Conservation (phyloP, 2,113 vertebrate species). For the Ptyas mucosa region DNA sequence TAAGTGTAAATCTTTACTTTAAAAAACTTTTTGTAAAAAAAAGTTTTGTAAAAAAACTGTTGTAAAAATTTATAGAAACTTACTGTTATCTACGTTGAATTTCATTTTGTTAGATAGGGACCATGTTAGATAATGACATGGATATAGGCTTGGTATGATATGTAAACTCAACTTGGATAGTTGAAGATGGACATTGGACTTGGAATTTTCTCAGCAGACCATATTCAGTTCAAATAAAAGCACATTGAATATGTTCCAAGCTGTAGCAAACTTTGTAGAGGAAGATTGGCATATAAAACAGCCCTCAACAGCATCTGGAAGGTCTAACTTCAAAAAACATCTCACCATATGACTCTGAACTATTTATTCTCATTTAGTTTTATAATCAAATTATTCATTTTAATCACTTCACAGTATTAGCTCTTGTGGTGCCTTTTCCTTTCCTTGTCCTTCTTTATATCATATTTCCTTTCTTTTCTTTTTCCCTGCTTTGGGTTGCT, state of each 20-base stretch:
- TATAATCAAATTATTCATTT: not conserved
- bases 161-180: not conserved
- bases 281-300: not conserved
- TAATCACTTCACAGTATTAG: not conserved
- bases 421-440: not conserved
- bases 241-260: not conserved
- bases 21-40: no score
- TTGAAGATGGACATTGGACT: not conserved
- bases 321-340: not conserved
- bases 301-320: not conserved
- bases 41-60: not conserved
- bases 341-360: not conserved
- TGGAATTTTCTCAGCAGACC: not conserved
- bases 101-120: not conserved
- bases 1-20: not conserved
- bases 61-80: no score
- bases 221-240: not conserved
- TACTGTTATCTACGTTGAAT: not conserved
- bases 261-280: not conserved
- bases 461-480: no score
- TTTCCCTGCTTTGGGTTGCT: not conserved
- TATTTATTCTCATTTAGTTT: not conserved
- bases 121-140: not conserved
- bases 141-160: not conserved
- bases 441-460: no score